These are phyloP conservation scores for Eupristina koningsbergeri DNA, from an alignment of 1,140 invertebrate species.

Conservation along the genomic window DNA sequence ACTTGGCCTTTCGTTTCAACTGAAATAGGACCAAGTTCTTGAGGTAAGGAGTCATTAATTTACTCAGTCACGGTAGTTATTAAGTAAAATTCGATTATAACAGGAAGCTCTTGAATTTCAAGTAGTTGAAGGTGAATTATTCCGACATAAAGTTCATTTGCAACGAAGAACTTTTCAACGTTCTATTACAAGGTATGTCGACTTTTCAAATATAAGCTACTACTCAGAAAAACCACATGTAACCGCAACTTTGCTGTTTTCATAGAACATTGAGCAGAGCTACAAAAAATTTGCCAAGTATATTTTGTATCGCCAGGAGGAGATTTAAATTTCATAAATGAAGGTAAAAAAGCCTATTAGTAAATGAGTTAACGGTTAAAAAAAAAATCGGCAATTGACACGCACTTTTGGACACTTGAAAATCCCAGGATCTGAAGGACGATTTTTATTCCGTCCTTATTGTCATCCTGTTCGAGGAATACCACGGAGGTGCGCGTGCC, in stretches of 20 bases:
- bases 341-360: neutral
- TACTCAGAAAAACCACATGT: conserved; percentile 1
- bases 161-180: neutral
- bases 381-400: too few relatives aligned
- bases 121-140: neutral
- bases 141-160: neutral
- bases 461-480: neutral
- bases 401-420: too few relatives aligned
- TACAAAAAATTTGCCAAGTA: neutral
- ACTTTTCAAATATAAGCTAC: neutral
- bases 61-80: too few relatives aligned
- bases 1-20: too few relatives aligned
- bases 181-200: neutral
- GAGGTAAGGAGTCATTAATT: too few relatives aligned
- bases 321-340: neutral
- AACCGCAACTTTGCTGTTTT: conserved; percentile 5
- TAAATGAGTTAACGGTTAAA: neutral
- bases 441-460: neutral
- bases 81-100: too few relatives aligned
- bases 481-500: neutral
- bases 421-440: too few relatives aligned
- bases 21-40: too few relatives aligned
- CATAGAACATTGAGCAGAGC: conserved; percentile 13
- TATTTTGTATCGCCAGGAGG: neutral
- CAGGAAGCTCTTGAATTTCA: too few relatives aligned